Percentiles rank a stretch among this genome's conserved stretches.
Evolutionary conservation across 1,140 invertebrate species (phyloP).

Genomic region (Cherax quadricarinatus): DNA sequence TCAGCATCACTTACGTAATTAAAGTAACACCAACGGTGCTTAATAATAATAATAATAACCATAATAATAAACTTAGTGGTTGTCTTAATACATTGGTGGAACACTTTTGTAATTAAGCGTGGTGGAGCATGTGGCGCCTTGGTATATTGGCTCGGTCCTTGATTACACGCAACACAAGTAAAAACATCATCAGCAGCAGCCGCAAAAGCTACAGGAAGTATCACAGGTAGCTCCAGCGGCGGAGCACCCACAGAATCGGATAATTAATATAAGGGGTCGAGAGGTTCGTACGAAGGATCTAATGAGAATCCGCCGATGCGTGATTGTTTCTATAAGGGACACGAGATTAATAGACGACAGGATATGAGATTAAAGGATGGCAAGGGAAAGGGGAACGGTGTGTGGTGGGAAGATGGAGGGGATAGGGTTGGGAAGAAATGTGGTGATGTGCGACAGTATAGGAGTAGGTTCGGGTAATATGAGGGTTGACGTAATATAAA

Average conservation of each 20-base stretch:
- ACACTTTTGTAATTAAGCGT: neutral
- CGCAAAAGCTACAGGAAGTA: neutral
- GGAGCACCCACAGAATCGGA: constrained; percentile 22
- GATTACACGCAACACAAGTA: neutral
- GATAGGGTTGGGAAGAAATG: neutral
- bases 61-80: too few species aligned
- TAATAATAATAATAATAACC: too few species aligned
- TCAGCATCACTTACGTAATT: neutral
- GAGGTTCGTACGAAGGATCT: constrained; percentile 52
- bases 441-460: too few species aligned
- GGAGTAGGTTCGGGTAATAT: too few species aligned
- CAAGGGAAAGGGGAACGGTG: neutral
- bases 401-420: neutral
- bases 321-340: constrained; percentile 70
- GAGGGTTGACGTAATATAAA: too few species aligned
- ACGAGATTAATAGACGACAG: constrained; percentile 67
- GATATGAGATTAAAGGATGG: constrained; percentile 60
- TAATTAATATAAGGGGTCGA: constrained; percentile 42
- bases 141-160: neutral
- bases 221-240: neutral
- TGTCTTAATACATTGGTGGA: neutral
- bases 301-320: constrained; percentile 67
- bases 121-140: too few species aligned
- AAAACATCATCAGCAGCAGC: neutral
- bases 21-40: too few species aligned